Percentiles rank a stretch among this genome's conserved stretches.
These are phyloP conservation scores for Miichthys miiuy DNA, from an alignment of 2,797 vertebrate species.

Conservation along the genomic window DNA sequence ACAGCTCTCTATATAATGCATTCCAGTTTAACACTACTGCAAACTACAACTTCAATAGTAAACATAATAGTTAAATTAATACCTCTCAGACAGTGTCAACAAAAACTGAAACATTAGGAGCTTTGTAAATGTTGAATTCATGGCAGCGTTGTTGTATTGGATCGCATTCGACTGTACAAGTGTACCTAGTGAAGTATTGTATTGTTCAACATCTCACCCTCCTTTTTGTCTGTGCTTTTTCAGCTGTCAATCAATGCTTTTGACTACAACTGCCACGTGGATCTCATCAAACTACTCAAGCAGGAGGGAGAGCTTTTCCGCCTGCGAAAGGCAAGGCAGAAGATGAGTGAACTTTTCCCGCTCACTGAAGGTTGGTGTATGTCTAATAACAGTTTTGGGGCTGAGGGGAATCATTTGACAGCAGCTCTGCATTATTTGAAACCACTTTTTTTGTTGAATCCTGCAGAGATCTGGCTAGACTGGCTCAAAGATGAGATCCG, in stretches of 20 bases:
- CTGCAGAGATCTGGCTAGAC: constrained; percentile 96
- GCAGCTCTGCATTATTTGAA: constrained; percentile 3
- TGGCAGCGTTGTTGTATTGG: too few species aligned
- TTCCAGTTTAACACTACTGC: too few species aligned
- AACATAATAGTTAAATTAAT: too few species aligned
- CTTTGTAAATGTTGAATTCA: too few species aligned
- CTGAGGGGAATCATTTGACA: neutral
- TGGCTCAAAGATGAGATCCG: constrained; percentile 98
- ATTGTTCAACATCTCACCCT: neutral
- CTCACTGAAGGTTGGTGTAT: constrained; percentile 93
- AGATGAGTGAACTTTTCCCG: constrained; percentile 98
- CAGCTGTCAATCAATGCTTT: constrained; percentile 96
- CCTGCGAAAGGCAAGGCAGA: constrained; percentile 92
- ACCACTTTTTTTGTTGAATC: constrained; percentile 13
- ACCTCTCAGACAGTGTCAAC: too few species aligned
- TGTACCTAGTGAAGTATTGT: too few species aligned
- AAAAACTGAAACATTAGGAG: too few species aligned
- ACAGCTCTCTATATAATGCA: too few species aligned
- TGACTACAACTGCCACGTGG: constrained; percentile 97
- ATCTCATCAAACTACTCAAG: constrained; percentile 94
- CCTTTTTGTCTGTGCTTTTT: constrained; percentile 1
- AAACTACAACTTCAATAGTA: too few species aligned
- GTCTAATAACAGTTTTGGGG: neutral
- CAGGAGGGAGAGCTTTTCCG: constrained; percentile 93
- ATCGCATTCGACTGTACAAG: too few species aligned